These are phyloP conservation scores for Meganola albula DNA, from an alignment of 2,888 invertebrate species.

Conservation along the genomic window DNA sequence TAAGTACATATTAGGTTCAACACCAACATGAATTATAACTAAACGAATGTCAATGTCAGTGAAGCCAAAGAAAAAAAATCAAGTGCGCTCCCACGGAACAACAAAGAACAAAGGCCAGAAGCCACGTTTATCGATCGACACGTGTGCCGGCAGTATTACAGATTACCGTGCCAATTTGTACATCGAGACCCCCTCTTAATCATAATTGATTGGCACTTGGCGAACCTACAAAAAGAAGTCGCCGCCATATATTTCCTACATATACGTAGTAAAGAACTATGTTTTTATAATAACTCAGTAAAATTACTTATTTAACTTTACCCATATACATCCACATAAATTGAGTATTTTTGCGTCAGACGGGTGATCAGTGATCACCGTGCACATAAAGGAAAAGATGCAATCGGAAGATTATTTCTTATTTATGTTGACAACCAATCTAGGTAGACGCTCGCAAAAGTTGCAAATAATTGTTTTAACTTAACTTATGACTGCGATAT, in stretches of 20 bases:
- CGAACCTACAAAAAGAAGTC: constrained; percentile 38
- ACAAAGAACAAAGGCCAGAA: constrained; percentile 42
- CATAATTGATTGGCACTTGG: constrained; percentile 53
- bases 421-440: constrained; percentile 27
- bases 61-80: constrained; percentile 39
- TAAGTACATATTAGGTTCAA: too few species aligned
- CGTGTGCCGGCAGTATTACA: constrained; percentile 34
- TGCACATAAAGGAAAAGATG: constrained; percentile 29
- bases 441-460: too few species aligned
- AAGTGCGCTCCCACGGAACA: constrained; percentile 51
- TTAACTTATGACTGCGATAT: constrained; percentile 8
- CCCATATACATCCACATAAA: constrained; percentile 27
- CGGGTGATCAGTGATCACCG: constrained; percentile 24
- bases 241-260: constrained; percentile 18
- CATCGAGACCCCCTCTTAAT: constrained; percentile 43
- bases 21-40: too few species aligned
- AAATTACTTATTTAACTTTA: constrained; percentile 43
- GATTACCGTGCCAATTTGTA: constrained; percentile 45
- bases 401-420: constrained; percentile 28
- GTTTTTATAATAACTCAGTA: constrained; percentile 27
- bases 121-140: constrained; percentile 40
- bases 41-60: constrained; percentile 45
- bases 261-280: constrained; percentile 3
- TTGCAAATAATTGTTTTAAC: constrained; percentile 16
- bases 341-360: constrained; percentile 37